phyloP scores from a whole-genome alignment of 2,797 vertebrate genomes.

The Prionace glauca region DNA sequence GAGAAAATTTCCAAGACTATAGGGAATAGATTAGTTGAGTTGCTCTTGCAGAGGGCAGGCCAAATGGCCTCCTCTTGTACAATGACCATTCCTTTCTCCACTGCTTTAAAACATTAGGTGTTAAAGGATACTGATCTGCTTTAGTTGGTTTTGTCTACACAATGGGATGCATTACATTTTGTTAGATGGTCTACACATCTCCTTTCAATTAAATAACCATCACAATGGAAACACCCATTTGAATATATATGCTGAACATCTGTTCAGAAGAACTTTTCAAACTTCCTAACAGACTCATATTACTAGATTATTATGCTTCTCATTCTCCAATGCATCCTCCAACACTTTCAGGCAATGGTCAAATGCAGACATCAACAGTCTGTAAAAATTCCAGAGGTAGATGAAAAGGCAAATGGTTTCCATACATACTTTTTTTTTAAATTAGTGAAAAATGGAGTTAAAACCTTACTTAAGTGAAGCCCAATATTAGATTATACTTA shows the following conservation, averaged over 20 bases:
- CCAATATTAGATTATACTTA: not conserved
- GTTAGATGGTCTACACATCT: not conserved
- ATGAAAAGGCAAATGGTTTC: not conserved
- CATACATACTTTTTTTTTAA: not conserved
- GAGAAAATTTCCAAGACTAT: not conserved
- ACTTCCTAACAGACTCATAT: not conserved
- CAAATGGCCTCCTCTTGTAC: not conserved
- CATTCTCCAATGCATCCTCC: not conserved
- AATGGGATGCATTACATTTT: not conserved
- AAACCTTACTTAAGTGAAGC: not conserved
- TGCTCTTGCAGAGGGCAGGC: not conserved
- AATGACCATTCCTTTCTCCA: not conserved
- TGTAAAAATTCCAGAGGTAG: not conserved
- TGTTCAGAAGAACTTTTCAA: not conserved
- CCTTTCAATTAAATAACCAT: not conserved
- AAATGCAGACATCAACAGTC: not conserved
- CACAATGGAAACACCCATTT: not conserved
- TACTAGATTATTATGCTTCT: not conserved
- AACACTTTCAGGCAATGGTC: not conserved
- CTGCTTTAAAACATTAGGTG: not conserved
- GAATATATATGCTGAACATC: not conserved
- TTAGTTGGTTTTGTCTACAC: not conserved
- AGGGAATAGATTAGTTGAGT: not conserved
- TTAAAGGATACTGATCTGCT: not conserved
- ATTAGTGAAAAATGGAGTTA: not conserved